Conservation (phyloP, 2,113 vertebrate genomes). For the Mobula birostris region DNA sequence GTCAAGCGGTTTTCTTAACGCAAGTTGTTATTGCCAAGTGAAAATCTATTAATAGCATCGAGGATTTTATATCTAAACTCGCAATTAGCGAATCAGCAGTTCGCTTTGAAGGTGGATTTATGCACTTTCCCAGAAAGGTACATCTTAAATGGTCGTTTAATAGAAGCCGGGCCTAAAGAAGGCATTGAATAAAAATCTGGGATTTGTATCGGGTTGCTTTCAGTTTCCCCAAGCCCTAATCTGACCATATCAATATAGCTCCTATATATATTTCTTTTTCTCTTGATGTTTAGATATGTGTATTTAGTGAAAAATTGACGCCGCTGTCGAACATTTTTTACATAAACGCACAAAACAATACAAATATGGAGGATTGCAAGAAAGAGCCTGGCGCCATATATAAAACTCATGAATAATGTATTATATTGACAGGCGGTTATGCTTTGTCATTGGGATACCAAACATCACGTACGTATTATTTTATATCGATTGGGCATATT, state of each 20-base stretch:
- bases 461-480: constrained; percentile 34
- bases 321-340: not conserved
- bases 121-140: not conserved
- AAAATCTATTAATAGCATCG: not conserved
- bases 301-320: not conserved
- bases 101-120: not conserved
- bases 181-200: not conserved
- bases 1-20: not conserved
- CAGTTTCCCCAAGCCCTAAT: not conserved
- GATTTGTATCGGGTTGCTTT: not conserved
- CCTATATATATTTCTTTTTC: not conserved
- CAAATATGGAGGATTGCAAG: constrained; percentile 34
- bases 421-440: constrained; percentile 34
- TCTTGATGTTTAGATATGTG: not conserved
- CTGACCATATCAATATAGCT: not conserved
- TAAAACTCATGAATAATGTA: constrained; percentile 37
- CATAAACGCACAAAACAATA: constrained; percentile 23
- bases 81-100: not conserved
- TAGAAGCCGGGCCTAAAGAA: not conserved
- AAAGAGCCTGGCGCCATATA: constrained; percentile 32
- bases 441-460: constrained; percentile 37
- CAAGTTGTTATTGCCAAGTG: not conserved
- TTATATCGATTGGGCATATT: constrained; percentile 22
- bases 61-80: not conserved
- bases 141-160: not conserved